phyloP scores from a whole-genome alignment of 2,113 vertebrate species.

The Petrocephalus microphthalmus region DNA sequence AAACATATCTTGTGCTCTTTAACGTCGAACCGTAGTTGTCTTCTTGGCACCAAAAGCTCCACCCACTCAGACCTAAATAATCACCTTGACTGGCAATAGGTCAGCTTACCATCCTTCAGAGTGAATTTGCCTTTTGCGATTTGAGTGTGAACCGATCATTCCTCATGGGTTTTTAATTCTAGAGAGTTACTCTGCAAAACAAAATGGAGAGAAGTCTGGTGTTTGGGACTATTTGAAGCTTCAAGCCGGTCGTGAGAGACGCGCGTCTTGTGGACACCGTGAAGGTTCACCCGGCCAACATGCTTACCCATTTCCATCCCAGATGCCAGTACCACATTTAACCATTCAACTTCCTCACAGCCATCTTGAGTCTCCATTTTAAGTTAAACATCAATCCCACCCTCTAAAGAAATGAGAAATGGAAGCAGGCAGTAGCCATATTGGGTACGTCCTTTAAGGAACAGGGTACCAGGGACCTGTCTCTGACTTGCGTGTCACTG shows the following conservation, averaged over 20 bases:
- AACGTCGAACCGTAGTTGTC: background rate
- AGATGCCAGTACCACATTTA: background rate
- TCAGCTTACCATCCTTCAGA: background rate
- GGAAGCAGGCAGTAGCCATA: background rate
- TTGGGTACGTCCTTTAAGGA: background rate
- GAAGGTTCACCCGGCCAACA: background rate
- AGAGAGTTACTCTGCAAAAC: background rate
- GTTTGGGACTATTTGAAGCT: background rate
- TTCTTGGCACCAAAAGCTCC: background rate
- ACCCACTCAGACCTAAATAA: background rate
- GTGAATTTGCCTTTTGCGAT: background rate
- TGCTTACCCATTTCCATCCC: background rate
- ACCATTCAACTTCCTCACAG: background rate
- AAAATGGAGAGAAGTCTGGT: background rate
- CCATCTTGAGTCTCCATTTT: background rate
- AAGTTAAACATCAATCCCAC: background rate
- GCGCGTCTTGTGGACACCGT: background rate
- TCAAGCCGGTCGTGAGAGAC: background rate
- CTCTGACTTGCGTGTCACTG: no score
- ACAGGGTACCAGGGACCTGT: background rate
- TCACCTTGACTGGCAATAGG: background rate
- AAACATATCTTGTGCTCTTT: conserved; percentile 1
- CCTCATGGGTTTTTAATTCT: background rate
- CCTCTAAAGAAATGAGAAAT: no score
- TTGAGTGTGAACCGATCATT: background rate